These are phyloP conservation scores for Drosophila bunnanda DNA, from an alignment of 2,888 invertebrate species.

Conservation along the genomic window DNA sequence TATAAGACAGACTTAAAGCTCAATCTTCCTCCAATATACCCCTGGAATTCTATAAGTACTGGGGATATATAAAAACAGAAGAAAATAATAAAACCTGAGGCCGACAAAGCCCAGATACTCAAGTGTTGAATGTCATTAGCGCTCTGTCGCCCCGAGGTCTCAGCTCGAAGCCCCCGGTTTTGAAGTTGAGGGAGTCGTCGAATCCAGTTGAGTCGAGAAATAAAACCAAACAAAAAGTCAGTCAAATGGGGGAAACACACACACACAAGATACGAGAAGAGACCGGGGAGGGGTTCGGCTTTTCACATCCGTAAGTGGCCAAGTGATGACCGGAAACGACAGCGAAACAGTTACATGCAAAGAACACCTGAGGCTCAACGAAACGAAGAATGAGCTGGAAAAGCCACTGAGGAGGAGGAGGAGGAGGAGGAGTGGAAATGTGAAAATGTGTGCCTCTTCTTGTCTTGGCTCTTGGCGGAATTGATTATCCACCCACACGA, in stretches of 20 bases:
- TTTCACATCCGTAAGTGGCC: slow-evolving; percentile 66
- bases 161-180: slow-evolving; percentile 9
- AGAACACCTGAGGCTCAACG: slow-evolving; percentile 37
- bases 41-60: not conserved
- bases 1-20: fast-evolving
- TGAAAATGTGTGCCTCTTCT: slow-evolving; percentile 45
- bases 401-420: not conserved
- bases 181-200: slow-evolving; percentile 36
- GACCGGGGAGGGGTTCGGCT: slow-evolving; percentile 9
- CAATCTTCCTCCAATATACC: not conserved
- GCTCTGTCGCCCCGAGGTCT: slow-evolving; percentile 70
- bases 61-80: slow-evolving; percentile 3
- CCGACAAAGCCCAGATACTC: slow-evolving; percentile 41
- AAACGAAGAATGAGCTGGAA: slow-evolving; percentile 22
- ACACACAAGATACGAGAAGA: slow-evolving; percentile 30
- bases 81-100: slow-evolving; percentile 13
- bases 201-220: slow-evolving; percentile 41
- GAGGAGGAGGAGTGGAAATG: not conserved
- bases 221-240: slow-evolving; percentile 59
- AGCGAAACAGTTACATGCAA: slow-evolving; percentile 56
- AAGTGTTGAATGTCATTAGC: slow-evolving; percentile 71
- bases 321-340: slow-evolving; percentile 78
- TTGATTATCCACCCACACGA: slow-evolving; percentile 56
- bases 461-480: slow-evolving; percentile 51
- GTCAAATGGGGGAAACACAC: not conserved